These are phyloP conservation scores for Aromia moschata DNA, from an alignment of 2,888 invertebrate genomes.

Conservation along the genomic window DNA sequence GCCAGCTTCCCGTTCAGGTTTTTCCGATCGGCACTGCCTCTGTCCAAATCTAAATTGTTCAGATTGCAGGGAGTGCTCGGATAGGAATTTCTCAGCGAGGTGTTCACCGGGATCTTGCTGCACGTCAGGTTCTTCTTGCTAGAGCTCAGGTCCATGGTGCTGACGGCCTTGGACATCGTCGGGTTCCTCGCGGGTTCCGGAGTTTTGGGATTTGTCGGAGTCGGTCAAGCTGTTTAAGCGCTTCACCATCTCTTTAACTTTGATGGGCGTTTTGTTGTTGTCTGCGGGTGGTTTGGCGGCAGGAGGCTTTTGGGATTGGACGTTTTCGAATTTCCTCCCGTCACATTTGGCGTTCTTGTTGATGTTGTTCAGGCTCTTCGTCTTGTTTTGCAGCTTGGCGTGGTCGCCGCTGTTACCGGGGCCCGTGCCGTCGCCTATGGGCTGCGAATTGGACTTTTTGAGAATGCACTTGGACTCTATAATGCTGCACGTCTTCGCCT, in stretches of 20 bases:
- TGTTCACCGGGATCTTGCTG: conserved; percentile 59
- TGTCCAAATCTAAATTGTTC: conserved; percentile 52
- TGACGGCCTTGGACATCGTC: conserved; percentile 51
- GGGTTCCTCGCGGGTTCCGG: conserved; percentile 8
- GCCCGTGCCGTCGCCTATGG: conserved; percentile 52
- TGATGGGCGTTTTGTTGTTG: conserved; percentile 33
- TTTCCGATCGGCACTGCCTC: conserved; percentile 41
- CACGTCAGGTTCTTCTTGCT: conserved; percentile 39
- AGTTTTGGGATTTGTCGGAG: conserved; percentile 2
- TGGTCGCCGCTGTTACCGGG: conserved; percentile 3
- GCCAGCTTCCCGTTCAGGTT: conserved; percentile 32
- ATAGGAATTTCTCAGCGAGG: conserved; percentile 53
- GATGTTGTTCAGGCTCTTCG: conserved; percentile 53
- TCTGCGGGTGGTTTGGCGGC: conserved; percentile 9
- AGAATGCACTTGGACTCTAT: conserved; percentile 75
- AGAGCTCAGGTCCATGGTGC: conserved; percentile 51
- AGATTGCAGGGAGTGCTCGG: conserved; percentile 63
- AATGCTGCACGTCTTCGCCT: conserved; percentile 76
- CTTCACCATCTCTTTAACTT: conserved; percentile 55
- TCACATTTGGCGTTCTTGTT: conserved; percentile 18
- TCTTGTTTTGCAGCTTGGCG: conserved; percentile 38
- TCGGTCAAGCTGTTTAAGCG: conserved; percentile 52
- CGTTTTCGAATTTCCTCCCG: neutral
- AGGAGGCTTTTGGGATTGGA: conserved; percentile 14
- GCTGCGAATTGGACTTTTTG: conserved; percentile 68